These are phyloP conservation scores for Heteromurus nitidus DNA, from an alignment of 2,888 invertebrate genomes.

Conservation along the genomic window DNA sequence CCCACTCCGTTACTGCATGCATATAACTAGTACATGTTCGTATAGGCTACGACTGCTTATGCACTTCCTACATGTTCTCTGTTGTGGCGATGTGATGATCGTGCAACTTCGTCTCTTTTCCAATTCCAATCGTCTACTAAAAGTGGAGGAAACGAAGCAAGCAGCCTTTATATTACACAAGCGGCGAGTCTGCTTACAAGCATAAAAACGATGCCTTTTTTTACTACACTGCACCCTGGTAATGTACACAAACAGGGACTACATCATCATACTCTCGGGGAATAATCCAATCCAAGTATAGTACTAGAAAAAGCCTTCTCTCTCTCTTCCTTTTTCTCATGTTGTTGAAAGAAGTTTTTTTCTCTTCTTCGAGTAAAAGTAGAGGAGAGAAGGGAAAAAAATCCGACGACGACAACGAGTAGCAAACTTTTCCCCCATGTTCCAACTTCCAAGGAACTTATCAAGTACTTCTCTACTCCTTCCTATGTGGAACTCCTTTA, in stretches of 20 bases:
- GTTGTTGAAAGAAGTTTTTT: conserved; percentile 47
- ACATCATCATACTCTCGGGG: no score
- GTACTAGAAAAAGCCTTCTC: neutral
- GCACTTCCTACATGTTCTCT: conserved; percentile 7
- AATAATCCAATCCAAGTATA: no score
- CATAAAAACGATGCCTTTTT: neutral
- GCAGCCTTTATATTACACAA: conserved; percentile 9
- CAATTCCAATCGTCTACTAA: conserved; percentile 54
- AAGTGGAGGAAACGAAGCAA: conserved; percentile 13
- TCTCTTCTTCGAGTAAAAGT: conserved; percentile 56
- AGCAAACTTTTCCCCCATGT: conserved; percentile 16
- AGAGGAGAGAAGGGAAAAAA: neutral
- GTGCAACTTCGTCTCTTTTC: conserved; percentile 57
- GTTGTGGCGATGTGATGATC: conserved; percentile 36
- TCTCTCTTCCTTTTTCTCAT: neutral
- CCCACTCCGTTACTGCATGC: neutral
- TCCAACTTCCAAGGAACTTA: no score
- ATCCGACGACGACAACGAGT: conserved; percentile 18
- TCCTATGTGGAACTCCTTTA: no score
- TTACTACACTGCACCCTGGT: conserved; percentile 5
- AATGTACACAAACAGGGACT: no score
- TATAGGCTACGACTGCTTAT: neutral
- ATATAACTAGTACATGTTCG: neutral
- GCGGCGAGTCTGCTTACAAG: neutral
- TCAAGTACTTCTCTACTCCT: no score